Evolutionary conservation across 2,888 invertebrate genomes (phyloP).

Genomic region (Marasmarcha lunaedactyla): DNA sequence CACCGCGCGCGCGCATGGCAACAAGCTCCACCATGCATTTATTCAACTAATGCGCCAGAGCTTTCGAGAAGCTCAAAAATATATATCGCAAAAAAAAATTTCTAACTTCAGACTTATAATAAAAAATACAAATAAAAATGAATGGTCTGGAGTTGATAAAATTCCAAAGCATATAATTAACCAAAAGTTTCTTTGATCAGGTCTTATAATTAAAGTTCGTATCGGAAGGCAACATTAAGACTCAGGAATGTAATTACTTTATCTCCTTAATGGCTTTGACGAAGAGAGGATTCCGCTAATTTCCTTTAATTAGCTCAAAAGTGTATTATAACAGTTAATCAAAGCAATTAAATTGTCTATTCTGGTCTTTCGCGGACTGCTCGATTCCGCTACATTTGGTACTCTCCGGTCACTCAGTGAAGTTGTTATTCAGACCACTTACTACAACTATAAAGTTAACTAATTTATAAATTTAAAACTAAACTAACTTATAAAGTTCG

Average conservation of each 20-base stretch:
- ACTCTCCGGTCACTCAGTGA: no score
- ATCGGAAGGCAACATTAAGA: background rate
- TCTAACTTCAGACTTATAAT: no score
- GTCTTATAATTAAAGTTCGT: background rate
- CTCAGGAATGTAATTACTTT: background rate
- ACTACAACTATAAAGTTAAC: no score
- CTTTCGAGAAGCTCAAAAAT: no score
- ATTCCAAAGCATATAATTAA: background rate
- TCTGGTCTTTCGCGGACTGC: background rate
- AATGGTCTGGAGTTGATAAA: no score
- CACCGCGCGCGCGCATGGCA: constrained; percentile 61
- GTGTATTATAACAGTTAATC: background rate
- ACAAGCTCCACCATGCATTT: constrained; percentile 46
- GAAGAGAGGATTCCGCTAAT: background rate
- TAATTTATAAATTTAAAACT: no score
- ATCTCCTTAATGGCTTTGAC: background rate
- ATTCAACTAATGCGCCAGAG: no score
- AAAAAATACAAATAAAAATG: no score
- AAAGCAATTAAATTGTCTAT: background rate
- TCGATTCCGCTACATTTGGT: background rate
- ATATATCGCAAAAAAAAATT: no score
- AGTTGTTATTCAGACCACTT: no score
- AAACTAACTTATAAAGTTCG: no score
- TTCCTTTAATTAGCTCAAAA: background rate
- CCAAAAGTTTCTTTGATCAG: background rate